Percentiles rank a stretch among this genome's conserved stretches.
Evolutionary conservation across 35 echinoderm and acorn worm species (phyloP).

Genomic region (Amphiura filiformis): DNA sequence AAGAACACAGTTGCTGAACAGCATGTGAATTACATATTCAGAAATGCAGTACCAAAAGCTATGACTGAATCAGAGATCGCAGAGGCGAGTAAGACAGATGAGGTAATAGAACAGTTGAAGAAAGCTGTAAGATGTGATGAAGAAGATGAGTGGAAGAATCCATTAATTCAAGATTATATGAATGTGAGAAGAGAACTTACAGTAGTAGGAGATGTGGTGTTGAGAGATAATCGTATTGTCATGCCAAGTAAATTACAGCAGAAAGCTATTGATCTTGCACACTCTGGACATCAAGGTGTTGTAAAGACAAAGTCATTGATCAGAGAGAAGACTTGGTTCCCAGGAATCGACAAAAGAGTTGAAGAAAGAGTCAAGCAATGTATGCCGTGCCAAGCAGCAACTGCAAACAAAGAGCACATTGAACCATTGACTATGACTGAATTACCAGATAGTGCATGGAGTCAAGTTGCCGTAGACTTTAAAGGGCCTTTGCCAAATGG

Average conservation of each 20-base stretch:
- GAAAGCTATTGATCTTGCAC: slow-evolving; percentile 53
- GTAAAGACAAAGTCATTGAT: slow-evolving; percentile 65
- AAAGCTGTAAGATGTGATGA: no score
- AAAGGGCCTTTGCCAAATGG: slow-evolving; percentile 27
- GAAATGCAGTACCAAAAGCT: slow-evolving; percentile 28
- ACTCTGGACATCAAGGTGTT: slow-evolving; percentile 70
- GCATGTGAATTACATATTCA: slow-evolving; percentile 26
- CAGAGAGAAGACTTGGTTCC: slow-evolving; percentile 81
- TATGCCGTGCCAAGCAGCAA: slow-evolving; percentile 53
- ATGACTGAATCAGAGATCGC: slow-evolving; percentile 3
- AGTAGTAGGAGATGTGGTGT: slow-evolving; percentile 16
- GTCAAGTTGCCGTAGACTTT: slow-evolving; percentile 38
- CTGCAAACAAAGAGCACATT: neutral
- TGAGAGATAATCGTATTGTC: neutral
- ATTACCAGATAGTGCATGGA: slow-evolving; percentile 18
- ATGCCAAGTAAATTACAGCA: slow-evolving; percentile 36
- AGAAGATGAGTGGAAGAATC: slow-evolving; percentile 28
- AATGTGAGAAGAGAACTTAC: no score
- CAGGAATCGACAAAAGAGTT: slow-evolving; percentile 40
- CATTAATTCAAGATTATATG: slow-evolving; percentile 46
- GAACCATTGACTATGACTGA: slow-evolving; percentile 56
- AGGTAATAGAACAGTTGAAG: no score
- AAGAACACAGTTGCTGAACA: neutral
- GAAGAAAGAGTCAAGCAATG: slow-evolving; percentile 48
- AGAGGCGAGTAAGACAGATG: slow-evolving; percentile 47